Base-by-base conservation (phyloP, 30 jellyfish, hydroid and myxozoan species). In the Hydractinia echinata region DNA sequence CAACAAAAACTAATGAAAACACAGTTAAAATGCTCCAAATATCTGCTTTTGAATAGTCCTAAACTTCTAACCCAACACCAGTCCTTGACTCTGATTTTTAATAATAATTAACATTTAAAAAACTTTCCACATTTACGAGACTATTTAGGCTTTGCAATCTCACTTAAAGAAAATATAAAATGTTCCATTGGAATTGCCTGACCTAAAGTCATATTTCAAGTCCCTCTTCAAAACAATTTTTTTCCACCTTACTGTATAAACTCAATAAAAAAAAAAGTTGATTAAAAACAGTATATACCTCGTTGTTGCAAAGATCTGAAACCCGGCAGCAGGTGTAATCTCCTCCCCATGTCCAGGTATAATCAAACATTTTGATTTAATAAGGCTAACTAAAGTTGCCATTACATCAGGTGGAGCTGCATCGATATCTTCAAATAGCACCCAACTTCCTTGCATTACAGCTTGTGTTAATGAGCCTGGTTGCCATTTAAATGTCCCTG, bases 401-500 rank as follows among this genome's bases (percentile, higher is more conserved):
- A 87, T 44, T 51, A 92, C 98, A 92, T 94, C 99, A 10, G 95
- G 84, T 7, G 96, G 95, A 15, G 96, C 96, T 14, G 93, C 73
- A 61, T 94, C 96, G 54, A 88, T 87, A 69, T 88, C 99, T 55
- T 94, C 99, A 4, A 94, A 89, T 50, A 94, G 72, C 56, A 94
- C 44, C 96, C 96, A 94, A 84, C 96, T 85, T 9, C 96, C 96
- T 72, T 66, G 90, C 60, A 70, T 54, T 51, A 94, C 91, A 20
- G 99, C 99, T 76, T 85, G 96, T 13, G 97, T 82, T 84, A 94
- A 66, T 4, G 95, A 79, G 54, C 99, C 99, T 66, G 90, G 86
- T 60, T 87, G 96, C 99, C 99, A 94, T 20, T 76, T 72, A 81
- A 94, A 88, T 85, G 88, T 91, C n/a, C 97, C 96, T 8, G 95